Base-by-base conservation (phyloP, 2,797 vertebrate species). In the Sebastes melanostomus region DNA sequence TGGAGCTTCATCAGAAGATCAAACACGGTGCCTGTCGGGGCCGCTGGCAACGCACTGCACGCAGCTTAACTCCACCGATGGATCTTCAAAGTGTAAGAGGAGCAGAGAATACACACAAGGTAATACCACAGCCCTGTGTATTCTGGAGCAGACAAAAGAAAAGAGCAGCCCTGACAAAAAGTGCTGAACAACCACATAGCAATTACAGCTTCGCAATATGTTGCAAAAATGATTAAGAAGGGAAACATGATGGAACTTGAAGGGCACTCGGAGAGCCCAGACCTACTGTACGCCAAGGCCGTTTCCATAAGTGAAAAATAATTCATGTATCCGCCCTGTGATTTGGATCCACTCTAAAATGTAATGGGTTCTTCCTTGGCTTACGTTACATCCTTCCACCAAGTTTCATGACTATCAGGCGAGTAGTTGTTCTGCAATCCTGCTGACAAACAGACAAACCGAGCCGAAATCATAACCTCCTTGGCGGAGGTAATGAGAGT, bases 1-100 rank as follows among this genome's bases (percentile, higher is more conserved):
- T 66, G 75, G 70, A 86, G 78, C 88, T 89, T 84, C 86, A 88
- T 83, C 86, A 80, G 74, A 38, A 86, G 89, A 91, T 91, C 88
- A 91, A 92, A 90, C 82, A 12, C 56, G 12, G 50, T 0, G 68
- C 29, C 75, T 73, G 88, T 72, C 20, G 36, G 56, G 54, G 75
- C 62, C 12, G 68, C 82, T 85, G 74, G 68, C 83, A 86, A 22
- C 61, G 14, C 68, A 32, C 62, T 4, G 24, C n/a, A 3, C 30
- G 50, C 68, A 22, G 70, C 72, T 78, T 59, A 77, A 79, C 74
- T 85, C 56, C 32, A 22, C 68, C 70, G 54, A 80, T 77, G 77
- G 29, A 66, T 74, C 83, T 82, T 90, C 83, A 91, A 84, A 87
- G 82, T 67, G 67, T 4, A 20, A 78, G 69, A 27, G n/a, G 52